Conservation (phyloP, 2,888 invertebrate species). For the Lasius platythorax region DNA sequence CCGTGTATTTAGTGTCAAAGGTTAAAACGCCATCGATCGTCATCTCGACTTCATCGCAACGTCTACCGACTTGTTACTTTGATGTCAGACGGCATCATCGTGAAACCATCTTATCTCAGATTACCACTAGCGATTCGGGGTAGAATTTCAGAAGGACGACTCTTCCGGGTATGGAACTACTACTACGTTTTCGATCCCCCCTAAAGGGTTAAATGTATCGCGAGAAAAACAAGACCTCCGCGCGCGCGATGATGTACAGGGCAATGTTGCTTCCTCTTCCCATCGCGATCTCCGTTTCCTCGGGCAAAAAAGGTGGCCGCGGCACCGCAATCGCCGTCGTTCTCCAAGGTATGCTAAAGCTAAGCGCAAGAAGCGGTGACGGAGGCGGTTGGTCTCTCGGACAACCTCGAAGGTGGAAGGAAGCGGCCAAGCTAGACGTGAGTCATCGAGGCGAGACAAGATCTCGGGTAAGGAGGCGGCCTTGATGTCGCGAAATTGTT, state of each 20-base stretch:
- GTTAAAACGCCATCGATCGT: slow-evolving; percentile 49
- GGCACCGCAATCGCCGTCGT: slow-evolving; percentile 13
- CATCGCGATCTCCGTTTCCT: slow-evolving; percentile 52
- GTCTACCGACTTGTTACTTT: slow-evolving; percentile 36
- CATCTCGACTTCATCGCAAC: slow-evolving; percentile 35
- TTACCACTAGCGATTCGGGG: slow-evolving; percentile 10
- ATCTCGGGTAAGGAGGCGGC: slow-evolving; percentile 82
- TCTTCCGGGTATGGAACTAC: slow-evolving; percentile 44
- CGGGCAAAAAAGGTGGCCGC: slow-evolving; percentile 37
- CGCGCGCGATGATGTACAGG: slow-evolving; percentile 18
- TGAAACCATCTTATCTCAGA: slow-evolving; percentile 28
- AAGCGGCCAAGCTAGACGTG: slow-evolving; percentile 70
- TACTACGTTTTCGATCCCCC: not conserved
- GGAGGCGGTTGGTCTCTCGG: slow-evolving; percentile 43
- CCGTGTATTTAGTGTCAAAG: slow-evolving; percentile 14
- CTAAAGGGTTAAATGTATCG: slow-evolving; percentile 37
- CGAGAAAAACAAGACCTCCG: slow-evolving; percentile 36
- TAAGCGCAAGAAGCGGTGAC: slow-evolving; percentile 47
- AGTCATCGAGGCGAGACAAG: slow-evolving; percentile 78
- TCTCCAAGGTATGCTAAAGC: slow-evolving; percentile 46
- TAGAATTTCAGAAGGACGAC: slow-evolving; percentile 40
- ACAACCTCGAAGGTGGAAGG: slow-evolving; percentile 69
- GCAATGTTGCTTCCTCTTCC: slow-evolving; percentile 41
- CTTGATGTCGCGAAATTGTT: slow-evolving; percentile 81
- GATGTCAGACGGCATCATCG: slow-evolving; percentile 21